Base-by-base conservation (phyloP, 2,888 invertebrate genomes). In the Arenicola marina region DNA sequence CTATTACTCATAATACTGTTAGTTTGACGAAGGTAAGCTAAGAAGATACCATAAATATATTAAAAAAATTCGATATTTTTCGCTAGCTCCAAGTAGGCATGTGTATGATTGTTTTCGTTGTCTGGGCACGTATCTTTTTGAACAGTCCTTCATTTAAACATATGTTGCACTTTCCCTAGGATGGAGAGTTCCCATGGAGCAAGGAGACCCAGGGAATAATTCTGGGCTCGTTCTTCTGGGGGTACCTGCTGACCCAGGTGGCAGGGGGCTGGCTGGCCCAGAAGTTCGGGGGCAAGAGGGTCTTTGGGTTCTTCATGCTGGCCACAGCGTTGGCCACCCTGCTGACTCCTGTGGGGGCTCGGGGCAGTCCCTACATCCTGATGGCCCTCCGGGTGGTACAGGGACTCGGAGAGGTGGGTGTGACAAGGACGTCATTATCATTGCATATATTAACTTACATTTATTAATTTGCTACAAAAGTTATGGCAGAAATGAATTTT, bases 221-320 rank as follows among this genome's bases (percentile, higher is more conserved):
- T 7, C 71, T 82, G 2, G 79, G 79, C 0, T 71, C 81, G 2
- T 82, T 82, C 66, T 82, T 81, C 77, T 82, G 79, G 65, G 82
- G 82, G 3, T 82, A 82, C 69, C 76, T 80, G 28, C 43, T 75
- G 7, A 81, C 81, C 1, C 82, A 82, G 68, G 64, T 83, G 26
- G 79, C 79, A 11, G 82, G 80, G 2, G 82, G 81, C 1, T 78
- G 75, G 74, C 77, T 93, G 32, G 90, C 93, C 0, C 92, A 92
- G 75, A 87, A 87, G 71, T 92, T 91, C 71, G 93, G 93, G 18
- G 94, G 92, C n/a, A 93, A 93, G 81, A 90, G 75, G 2, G 78
- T 84, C 44, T 70, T 84, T 26, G 77, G 81, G 4, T 69, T 67
- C 26, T 75, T 77, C n/a, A 77, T 84, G 72, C 62, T 73, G 3